Base-by-base conservation (phyloP, 2,113 vertebrate species). In the Gasterosteus nipponicus region DNA sequence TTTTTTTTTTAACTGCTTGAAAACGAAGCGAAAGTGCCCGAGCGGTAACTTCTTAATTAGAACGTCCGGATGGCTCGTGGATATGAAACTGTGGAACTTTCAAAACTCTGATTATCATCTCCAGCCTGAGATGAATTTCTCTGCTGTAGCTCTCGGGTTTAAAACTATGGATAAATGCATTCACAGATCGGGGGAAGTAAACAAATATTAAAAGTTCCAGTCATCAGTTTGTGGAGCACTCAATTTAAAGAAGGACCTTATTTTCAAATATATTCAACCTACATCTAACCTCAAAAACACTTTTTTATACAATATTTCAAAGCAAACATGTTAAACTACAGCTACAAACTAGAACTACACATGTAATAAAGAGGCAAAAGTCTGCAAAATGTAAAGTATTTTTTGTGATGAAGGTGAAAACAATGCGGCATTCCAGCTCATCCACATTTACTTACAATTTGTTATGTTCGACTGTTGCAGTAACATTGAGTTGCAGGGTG, bases 41-140 rank as follows among this genome's bases (percentile, higher is more conserved):
- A 88, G 73, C 19, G 33, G 47, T 85, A 84, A 87, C 78, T 87
- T 84, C 82, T 89, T 92, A 92, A 93, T 93, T 89, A 91, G 79
- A 41, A 81, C 87, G 87, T 86, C 83, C 60, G 57, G 71, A 88
- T 81, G 41, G 76, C 83, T 89, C 42, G 51, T 77, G 80, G 89
- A 82, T 77, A 71, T 77, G 51, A 69, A 54, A 75, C 47, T 46
- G 65, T 63, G 86, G 72, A 87, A 88, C 76, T 90, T 87, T 72
- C 35, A 51, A 74, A 83, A 58, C 38, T 66, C 22, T 73, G 81
- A 80, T 83, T 84, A 80, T 77, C 78, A 69, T 80, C 82, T 82
- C 49, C 49, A 80, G 85, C 66, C 83, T 63, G 54, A 70, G 73
- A 80, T 73, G 41, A 70, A 54, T 64, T 74, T 84, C 61, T 64